Conservation (phyloP, 2,888 invertebrate species). For the Microctonus hyperodae region DNA sequence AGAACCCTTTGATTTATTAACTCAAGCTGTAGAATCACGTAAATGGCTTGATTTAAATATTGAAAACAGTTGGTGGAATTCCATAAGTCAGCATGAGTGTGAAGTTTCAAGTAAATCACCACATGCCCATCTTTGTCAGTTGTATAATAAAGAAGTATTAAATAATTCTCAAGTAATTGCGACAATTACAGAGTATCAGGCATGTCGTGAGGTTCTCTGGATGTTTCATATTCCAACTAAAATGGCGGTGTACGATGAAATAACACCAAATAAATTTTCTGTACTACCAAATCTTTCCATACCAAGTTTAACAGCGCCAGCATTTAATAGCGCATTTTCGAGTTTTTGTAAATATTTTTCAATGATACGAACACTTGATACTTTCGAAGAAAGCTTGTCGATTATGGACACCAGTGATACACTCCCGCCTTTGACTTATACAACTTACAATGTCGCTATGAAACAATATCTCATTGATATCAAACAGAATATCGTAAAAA, state of each 20-base stretch:
- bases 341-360: constrained; percentile 52
- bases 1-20: not conserved
- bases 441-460: constrained; percentile 64
- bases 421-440: constrained; percentile 62
- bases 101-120: constrained; percentile 54
- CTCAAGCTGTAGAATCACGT: constrained; percentile 45
- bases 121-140: constrained; percentile 60
- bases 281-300: constrained; percentile 53
- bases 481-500: constrained; percentile 53
- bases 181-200: constrained; percentile 57
- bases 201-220: constrained; percentile 58
- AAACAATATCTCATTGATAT: constrained; percentile 60
- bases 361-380: constrained; percentile 58
- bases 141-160: constrained; percentile 36
- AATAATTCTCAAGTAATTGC: constrained; percentile 42
- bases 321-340: constrained; percentile 52
- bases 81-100: constrained; percentile 50
- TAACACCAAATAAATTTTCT: constrained; percentile 41
- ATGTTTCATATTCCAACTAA: constrained; percentile 54
- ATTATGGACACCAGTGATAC: constrained; percentile 35
- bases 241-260: constrained; percentile 52
- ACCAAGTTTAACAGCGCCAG: constrained; percentile 56
- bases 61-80: constrained; percentile 65
- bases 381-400: constrained; percentile 58
- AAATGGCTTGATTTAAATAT: constrained; percentile 57